Evolutionary conservation across 2,888 invertebrate genomes (phyloP).

Genomic region (Tetheella fluctuosa): DNA sequence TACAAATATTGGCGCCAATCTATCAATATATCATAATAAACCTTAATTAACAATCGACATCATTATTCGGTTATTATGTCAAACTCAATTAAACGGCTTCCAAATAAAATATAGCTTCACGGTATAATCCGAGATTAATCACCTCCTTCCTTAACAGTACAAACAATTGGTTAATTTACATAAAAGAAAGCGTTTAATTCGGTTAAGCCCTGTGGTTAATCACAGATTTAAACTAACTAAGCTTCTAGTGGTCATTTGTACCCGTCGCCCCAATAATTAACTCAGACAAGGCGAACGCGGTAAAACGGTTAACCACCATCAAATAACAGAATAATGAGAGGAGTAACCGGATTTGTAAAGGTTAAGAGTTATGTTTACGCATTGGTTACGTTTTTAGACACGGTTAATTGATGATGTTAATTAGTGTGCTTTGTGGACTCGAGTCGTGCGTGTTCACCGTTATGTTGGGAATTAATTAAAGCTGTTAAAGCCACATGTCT

Average conservation of each 20-base stretch:
- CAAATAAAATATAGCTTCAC: conserved; percentile 47
- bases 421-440: conserved; percentile 28
- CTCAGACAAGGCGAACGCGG: conserved; percentile 58
- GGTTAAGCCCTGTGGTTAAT: conserved; percentile 73
- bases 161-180: conserved; percentile 76
- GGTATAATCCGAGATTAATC: conserved; percentile 58
- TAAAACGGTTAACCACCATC: conserved; percentile 69
- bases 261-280: conserved; percentile 75
- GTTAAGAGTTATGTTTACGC: conserved; percentile 63
- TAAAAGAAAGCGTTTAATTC: conserved; percentile 79
- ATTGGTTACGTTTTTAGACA: conserved; percentile 52
- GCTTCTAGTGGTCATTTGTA: conserved; percentile 74
- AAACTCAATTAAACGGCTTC: conserved; percentile 51
- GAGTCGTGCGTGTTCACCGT: conserved; percentile 29
- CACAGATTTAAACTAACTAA: conserved; percentile 67
- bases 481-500: conserved; percentile 51
- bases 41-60: conserved; percentile 47
- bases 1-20: conserved; percentile 25
- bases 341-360: conserved; percentile 60
- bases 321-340: conserved; percentile 69
- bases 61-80: conserved; percentile 53
- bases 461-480: conserved; percentile 36
- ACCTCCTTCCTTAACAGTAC: conserved; percentile 47
- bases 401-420: conserved; percentile 60
- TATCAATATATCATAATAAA: conserved; percentile 47